Evolutionary conservation across 1,140 invertebrate genomes (phyloP).

Genomic region (Dendroctonus valens): DNA sequence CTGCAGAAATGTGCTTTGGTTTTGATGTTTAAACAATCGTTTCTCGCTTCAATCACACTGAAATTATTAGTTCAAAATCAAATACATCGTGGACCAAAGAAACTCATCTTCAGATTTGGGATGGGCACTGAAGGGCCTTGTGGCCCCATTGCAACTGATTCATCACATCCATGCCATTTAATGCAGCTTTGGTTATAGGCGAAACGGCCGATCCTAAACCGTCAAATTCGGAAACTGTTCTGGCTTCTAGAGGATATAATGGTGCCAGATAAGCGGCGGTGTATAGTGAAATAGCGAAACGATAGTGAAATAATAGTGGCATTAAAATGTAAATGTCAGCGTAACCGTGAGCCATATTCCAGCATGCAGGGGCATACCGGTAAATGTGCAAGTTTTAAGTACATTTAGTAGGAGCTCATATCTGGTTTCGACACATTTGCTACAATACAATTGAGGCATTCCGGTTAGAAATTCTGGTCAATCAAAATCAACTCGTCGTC

Average conservation of each 20-base stretch:
- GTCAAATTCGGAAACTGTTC: conserved; percentile 1
- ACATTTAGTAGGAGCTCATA: conserved; percentile 5
- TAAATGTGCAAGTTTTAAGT: conserved; percentile 17
- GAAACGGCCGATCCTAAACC: no score
- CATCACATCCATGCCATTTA: no score
- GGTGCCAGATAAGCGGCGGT: conserved; percentile 10
- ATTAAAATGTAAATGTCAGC: conserved; percentile 49
- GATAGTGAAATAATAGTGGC: conserved; percentile 34
- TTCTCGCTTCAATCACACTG: no score
- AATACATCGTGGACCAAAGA: no score
- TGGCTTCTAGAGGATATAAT: conserved; percentile 6
- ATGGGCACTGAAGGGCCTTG: no score
- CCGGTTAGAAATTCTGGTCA: not conserved
- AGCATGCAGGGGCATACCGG: conserved; percentile 20
- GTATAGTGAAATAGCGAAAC: conserved; percentile 7
- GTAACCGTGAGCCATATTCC: conserved; percentile 46
- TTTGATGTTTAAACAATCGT: no score
- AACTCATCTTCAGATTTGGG: no score
- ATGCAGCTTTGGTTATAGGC: no score
- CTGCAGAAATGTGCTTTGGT: no score
- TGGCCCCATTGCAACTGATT: no score
- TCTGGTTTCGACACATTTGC: not conserved
- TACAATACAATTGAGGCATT: not conserved
- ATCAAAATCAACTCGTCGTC: not conserved
- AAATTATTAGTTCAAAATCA: no score